Evolutionary conservation across 2,888 invertebrate genomes (phyloP), one percentile per base, ranked within the genome.

Genomic region (Melinaea marsaeus): DNA sequence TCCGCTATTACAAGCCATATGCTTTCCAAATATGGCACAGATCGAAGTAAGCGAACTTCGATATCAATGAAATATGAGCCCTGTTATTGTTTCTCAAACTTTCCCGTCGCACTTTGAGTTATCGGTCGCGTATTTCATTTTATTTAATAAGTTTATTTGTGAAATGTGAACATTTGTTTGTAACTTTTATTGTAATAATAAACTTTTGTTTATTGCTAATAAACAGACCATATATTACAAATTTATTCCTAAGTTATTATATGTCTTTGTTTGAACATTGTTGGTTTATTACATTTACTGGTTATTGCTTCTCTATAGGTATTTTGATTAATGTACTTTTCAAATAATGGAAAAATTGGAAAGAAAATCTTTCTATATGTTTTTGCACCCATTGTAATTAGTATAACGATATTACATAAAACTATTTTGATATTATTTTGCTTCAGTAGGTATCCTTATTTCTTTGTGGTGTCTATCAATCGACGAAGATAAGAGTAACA

Each of bases 61-160:
- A 80, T 78, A 77, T 73, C 75, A 75, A 76, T 83, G 80, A 83
- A 80, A 79, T 82, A 83, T 77, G 75, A 74, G 69, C 72, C 68
- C 75, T 70, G 76, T 79, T 83, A 83, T 83, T 83, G 82, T 81
- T 82, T 78, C 72, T 68, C 72, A 65, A 83, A 83, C 71, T 83
- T 82, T 74, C 65, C 70, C 75, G 73, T 76, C 73, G 66, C 71
- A 66, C 71, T 72, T 70, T 71, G 73, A 74, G 74, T 75, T 78
- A 80, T 79, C 76, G 77, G 73, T 68, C 69, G 66, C 68, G 66
- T 74, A 74, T 74, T 74, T 75, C 74, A 72, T 75, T 74, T 80
- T 77, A 78, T 78, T 75, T 73, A 64, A 77, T 78, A 80, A 79
- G 79, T 67, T 67, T 65, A 67, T 67, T 67, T 67, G 63, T 67